Evolutionary conservation across 2,113 vertebrate genomes (phyloP).

Genomic region (Elephantulus edwardii): DNA sequence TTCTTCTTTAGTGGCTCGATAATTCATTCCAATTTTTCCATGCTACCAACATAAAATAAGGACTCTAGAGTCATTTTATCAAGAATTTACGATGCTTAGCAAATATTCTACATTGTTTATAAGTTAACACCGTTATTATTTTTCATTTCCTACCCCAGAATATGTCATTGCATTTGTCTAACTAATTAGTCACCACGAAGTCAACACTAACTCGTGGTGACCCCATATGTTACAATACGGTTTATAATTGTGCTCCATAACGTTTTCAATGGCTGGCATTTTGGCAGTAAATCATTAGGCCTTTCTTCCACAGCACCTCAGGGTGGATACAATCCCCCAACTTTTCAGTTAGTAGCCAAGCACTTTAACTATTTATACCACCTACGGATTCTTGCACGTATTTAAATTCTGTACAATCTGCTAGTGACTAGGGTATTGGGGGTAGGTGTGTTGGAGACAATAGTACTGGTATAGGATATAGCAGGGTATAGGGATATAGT

Average conservation of each 20-base stretch:
- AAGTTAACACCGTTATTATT: background rate
- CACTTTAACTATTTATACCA: background rate
- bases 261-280: background rate
- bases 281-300: background rate
- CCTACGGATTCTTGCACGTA: background rate
- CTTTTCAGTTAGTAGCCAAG: background rate
- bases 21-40: conserved; percentile 33
- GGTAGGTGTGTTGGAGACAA: no score
- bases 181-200: background rate
- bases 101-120: background rate
- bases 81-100: background rate
- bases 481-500: no score
- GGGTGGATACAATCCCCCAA: background rate
- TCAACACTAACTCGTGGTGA: background rate
- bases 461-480: no score
- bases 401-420: background rate
- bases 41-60: conserved; percentile 6
- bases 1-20: background rate
- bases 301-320: background rate
- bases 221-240: background rate
- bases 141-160: background rate
- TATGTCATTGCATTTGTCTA: background rate
- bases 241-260: background rate
- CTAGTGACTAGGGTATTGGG: no score
- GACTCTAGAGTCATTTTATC: background rate